These are phyloP conservation scores for Tinea pellionella DNA, from an alignment of 2,888 invertebrate genomes.

Conservation along the genomic window DNA sequence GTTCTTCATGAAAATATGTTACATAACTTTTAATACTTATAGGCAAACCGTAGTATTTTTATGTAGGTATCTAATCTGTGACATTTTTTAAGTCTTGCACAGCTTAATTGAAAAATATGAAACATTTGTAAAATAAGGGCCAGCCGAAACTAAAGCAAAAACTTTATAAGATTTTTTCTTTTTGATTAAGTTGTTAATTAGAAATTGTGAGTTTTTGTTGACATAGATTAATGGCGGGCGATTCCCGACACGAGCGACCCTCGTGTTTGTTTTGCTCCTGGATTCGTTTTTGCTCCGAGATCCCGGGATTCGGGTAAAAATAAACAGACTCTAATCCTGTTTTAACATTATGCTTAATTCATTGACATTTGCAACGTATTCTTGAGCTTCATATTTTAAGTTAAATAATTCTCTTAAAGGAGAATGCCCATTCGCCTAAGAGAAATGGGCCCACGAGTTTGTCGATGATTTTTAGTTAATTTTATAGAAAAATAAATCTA, in stretches of 20 bases:
- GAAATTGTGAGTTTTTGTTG: slow-evolving; percentile 14
- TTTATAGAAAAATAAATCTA: no score
- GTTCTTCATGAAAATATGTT: neutral
- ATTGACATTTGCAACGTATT: neutral
- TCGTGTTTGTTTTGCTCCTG: slow-evolving; percentile 11
- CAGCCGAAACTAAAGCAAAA: neutral
- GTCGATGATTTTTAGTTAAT: no score
- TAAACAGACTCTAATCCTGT: slow-evolving; percentile 8
- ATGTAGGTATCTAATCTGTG: neutral
- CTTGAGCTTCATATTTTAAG: no score
- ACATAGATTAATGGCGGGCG: slow-evolving; percentile 12
- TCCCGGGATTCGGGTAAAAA: neutral
- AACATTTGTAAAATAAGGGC: neutral
- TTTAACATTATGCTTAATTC: neutral
- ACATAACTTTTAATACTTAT: neutral
- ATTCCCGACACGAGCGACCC: slow-evolving; percentile 6
- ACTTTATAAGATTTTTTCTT: slow-evolving; percentile 1
- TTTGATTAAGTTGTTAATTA: slow-evolving; percentile 14
- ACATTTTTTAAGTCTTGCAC: no score
- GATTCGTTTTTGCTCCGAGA: neutral
- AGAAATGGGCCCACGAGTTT: no score
- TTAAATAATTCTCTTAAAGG: no score
- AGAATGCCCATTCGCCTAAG: no score
- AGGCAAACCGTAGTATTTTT: neutral
- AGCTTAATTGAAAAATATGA: no score